These are phyloP conservation scores for Coregonus ussuriensis DNA, from an alignment of 2,797 vertebrate genomes.

Conservation along the genomic window DNA sequence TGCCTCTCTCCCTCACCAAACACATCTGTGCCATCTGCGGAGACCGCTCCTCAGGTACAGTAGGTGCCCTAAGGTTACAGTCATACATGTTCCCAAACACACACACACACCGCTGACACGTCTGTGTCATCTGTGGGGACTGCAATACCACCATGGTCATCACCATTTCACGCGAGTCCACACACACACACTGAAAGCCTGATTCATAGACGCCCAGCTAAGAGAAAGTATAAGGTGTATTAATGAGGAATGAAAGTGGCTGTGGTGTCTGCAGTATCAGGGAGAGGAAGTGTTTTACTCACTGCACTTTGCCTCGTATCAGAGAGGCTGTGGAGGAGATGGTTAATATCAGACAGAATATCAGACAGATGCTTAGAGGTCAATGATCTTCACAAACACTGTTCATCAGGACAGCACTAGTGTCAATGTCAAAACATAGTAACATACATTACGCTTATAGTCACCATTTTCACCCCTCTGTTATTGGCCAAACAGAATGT, in stretches of 20 bases:
- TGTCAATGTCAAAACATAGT: background rate
- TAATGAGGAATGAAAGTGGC: background rate
- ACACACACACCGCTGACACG: background rate
- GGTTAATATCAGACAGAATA: no score
- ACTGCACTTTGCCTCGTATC: no score
- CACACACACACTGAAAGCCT: background rate
- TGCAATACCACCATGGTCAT: no score
- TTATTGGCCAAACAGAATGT: background rate
- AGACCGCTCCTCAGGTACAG: slow-evolving; percentile 92
- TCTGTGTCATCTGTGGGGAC: background rate
- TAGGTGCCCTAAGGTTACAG: slow-evolving; percentile 59
- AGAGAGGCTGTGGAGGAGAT: no score
- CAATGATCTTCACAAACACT: background rate
- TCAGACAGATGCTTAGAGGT: background rate
- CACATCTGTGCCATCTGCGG: slow-evolving; percentile 99
- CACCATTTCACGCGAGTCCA: background rate
- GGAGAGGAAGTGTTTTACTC: background rate
- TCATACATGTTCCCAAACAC: slow-evolving; percentile 1
- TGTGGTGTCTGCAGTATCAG: background rate
- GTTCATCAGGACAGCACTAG: background rate
- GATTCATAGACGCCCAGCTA: background rate
- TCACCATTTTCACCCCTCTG: background rate
- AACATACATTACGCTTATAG: background rate
- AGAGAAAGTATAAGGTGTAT: background rate
- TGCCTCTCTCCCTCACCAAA: slow-evolving; percentile 91